These are phyloP conservation scores for Nomada goodeniana DNA, from an alignment of 2,888 invertebrate species.

Conservation along the genomic window DNA sequence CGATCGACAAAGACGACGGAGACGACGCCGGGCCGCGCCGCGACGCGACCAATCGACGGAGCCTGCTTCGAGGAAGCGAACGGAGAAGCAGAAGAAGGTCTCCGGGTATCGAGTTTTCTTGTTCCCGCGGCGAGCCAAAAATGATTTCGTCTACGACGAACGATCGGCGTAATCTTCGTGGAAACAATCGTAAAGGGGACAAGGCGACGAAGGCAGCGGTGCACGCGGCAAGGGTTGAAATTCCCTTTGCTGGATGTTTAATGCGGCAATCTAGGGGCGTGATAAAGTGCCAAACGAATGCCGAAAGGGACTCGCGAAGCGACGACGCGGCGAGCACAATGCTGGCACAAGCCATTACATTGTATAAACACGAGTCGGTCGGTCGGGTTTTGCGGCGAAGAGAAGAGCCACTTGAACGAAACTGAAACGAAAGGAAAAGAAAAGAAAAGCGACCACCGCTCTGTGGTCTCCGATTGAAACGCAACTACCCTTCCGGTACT, in stretches of 20 bases:
- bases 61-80: no score
- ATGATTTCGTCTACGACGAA: background rate
- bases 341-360: slow-evolving; percentile 77
- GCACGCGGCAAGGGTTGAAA: slow-evolving; percentile 71
- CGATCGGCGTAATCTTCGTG: slow-evolving; percentile 36
- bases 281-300: slow-evolving; percentile 83
- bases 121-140: no score
- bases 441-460: slow-evolving; percentile 14
- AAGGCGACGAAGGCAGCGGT: slow-evolving; percentile 15
- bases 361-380: slow-evolving; percentile 77
- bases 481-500: slow-evolving; percentile 62
- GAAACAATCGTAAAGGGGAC: background rate
- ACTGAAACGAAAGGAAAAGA: slow-evolving; percentile 67
- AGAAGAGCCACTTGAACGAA: slow-evolving; percentile 65
- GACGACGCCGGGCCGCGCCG: no score
- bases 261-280: slow-evolving; percentile 84
- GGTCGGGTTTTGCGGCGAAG: slow-evolving; percentile 45
- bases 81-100: background rate
- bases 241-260: slow-evolving; percentile 84
- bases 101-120: slow-evolving; percentile 17
- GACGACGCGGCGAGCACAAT: slow-evolving; percentile 67
- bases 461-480: slow-evolving; percentile 65
- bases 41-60: no score
- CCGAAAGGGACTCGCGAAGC: slow-evolving; percentile 83
- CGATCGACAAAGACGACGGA: slow-evolving; percentile 45